Percentiles rank a stretch among this genome's conserved stretches.
Conservation (phyloP, 1,140 invertebrate species). For the Linepithema humile region DNA sequence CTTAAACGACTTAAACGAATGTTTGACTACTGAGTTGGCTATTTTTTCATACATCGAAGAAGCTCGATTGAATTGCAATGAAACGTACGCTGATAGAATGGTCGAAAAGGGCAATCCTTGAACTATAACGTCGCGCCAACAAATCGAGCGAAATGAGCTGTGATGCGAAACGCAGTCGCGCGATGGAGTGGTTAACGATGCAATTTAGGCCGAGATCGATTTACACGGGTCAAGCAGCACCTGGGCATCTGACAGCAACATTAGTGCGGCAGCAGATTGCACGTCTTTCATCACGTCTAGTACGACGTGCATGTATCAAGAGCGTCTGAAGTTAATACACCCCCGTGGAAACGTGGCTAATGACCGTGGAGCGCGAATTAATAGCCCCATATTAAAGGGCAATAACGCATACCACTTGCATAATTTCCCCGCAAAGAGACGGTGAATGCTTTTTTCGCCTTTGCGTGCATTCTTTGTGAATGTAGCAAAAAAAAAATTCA, state of each 20-base stretch:
- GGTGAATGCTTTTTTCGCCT: neutral
- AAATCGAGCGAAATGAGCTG: slow-evolving; percentile 66
- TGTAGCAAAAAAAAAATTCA: neutral
- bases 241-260: slow-evolving; percentile 66
- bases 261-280: slow-evolving; percentile 70
- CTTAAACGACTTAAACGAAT: too few relatives aligned
- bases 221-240: slow-evolving; percentile 73
- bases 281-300: slow-evolving; percentile 70
- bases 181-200: slow-evolving; percentile 73
- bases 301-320: slow-evolving; percentile 69
- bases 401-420: slow-evolving; percentile 60
- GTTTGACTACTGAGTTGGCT: too few relatives aligned
- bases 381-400: slow-evolving; percentile 67
- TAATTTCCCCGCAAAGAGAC: slow-evolving; percentile 25
- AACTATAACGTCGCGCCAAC: slow-evolving; percentile 62
- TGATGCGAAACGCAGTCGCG: slow-evolving; percentile 63
- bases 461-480: neutral
- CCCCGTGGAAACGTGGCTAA: slow-evolving; percentile 63
- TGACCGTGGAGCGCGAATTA: slow-evolving; percentile 70
- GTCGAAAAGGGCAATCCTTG: neutral
- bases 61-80: neutral
- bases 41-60: neutral
- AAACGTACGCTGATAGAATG: neutral
- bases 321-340: slow-evolving; percentile 70
- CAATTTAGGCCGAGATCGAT: slow-evolving; percentile 76